A percentile compares a stretch with the other conserved stretches of the same genome.
phyloP scores from a whole-genome alignment of 1,140 invertebrate species.

The Riptortus pedestris region DNA sequence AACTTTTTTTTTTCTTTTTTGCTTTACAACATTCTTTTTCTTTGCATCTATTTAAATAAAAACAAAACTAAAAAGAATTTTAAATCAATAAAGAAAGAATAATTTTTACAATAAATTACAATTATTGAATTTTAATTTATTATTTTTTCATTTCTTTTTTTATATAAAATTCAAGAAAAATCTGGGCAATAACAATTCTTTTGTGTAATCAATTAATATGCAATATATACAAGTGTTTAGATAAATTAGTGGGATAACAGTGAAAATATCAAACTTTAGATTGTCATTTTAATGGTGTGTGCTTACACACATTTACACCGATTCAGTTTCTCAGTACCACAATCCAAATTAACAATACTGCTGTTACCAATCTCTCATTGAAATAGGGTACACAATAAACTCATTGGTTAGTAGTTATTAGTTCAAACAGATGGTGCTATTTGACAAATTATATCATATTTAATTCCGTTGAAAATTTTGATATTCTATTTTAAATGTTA shows the following conservation, averaged over 20 bases:
- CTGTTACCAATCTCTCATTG: too few species aligned
- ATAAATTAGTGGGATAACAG: slow-evolving; percentile 13
- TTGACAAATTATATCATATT: too few species aligned
- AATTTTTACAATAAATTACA: neutral
- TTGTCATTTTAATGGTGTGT: slow-evolving; percentile 18
- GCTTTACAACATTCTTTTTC: neutral
- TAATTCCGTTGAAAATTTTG: too few species aligned
- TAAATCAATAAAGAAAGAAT: neutral
- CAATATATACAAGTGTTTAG: slow-evolving; percentile 12
- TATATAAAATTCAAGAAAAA: neutral
- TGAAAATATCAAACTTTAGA: slow-evolving; percentile 12
- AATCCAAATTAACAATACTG: neutral
- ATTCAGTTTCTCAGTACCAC: slow-evolving; percentile 10
- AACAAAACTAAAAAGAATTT: neutral
- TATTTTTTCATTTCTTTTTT: neutral
- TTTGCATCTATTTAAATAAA: neutral
- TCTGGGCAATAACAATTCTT: slow-evolving; percentile 3
- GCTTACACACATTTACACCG: slow-evolving; percentile 10
- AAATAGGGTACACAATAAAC: too few species aligned
- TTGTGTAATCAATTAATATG: slow-evolving; percentile 8
- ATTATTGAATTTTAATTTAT: neutral
- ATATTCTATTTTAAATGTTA: too few species aligned
- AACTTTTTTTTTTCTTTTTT: neutral
- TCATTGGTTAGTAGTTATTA: too few species aligned
- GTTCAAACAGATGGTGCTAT: too few species aligned